phyloP scores from a whole-genome alignment of 1,140 invertebrate genomes.

The Pseudomyrmex pallidus region DNA sequence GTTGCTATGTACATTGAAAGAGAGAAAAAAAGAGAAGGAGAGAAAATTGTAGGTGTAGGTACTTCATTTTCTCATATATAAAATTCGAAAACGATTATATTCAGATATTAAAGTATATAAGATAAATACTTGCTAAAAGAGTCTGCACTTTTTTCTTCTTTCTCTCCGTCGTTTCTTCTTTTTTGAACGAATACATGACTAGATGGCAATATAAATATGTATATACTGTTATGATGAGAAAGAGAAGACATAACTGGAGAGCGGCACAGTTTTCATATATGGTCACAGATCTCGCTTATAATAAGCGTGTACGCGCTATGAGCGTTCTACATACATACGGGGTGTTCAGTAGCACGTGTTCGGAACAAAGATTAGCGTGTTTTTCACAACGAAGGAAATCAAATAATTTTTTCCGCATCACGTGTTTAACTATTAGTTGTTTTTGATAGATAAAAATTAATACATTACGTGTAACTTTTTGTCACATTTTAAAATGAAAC shows the following conservation, averaged over 20 bases:
- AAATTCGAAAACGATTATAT: neutral
- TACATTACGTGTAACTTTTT: neutral
- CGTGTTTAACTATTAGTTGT: neutral
- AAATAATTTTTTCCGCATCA: neutral
- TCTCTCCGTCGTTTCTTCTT: constrained; percentile 23
- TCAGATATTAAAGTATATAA: constrained; percentile 13
- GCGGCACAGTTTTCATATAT: constrained; percentile 78
- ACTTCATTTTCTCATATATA: neutral
- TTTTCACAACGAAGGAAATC: neutral
- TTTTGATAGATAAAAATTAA: constrained; percentile 24
- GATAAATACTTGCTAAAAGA: constrained; percentile 34
- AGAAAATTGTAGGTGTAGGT: too few relatives aligned
- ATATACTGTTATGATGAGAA: constrained; percentile 54
- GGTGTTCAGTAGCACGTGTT: neutral
- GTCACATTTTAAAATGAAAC: neutral
- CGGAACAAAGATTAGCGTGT: too few relatives aligned
- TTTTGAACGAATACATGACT: constrained; percentile 36
- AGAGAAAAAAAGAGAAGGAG: too few relatives aligned
- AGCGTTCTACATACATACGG: constrained; percentile 76
- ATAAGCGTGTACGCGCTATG: constrained; percentile 76
- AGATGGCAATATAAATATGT: constrained; percentile 68
- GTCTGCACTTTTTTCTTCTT: neutral
- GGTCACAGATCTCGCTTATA: constrained; percentile 75
- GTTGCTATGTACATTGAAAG: too few relatives aligned
- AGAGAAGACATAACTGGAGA: constrained; percentile 74